Evolutionary conservation across 2,888 invertebrate genomes (phyloP).

Genomic region (Drosophila prostipennis): DNA sequence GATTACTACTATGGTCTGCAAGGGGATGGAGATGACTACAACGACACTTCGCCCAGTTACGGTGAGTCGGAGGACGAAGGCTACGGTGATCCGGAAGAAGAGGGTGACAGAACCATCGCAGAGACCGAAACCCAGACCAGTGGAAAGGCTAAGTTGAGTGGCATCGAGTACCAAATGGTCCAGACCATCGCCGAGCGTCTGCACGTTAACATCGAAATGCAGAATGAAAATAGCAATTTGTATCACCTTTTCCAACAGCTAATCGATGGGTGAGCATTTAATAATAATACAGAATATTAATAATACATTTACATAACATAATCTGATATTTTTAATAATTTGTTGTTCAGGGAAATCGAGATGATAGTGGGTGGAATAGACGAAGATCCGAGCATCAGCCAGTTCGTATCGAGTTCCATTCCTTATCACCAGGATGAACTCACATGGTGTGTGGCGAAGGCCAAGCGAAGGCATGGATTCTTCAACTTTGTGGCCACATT

Average conservation of each 20-base stretch:
- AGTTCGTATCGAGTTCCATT: slow-evolving; percentile 78
- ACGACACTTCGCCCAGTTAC: slow-evolving; percentile 36
- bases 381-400: slow-evolving; percentile 81
- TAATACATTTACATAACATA: neutral
- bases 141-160: slow-evolving; percentile 55
- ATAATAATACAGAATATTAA: neutral
- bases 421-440: slow-evolving; percentile 83
- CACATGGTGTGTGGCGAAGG: slow-evolving; percentile 83
- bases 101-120: neutral
- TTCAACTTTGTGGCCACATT: slow-evolving; percentile 80
- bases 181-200: slow-evolving; percentile 80
- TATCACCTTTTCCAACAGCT: slow-evolving; percentile 80
- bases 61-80: slow-evolving; percentile 28
- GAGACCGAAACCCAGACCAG: slow-evolving; percentile 3
- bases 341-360: slow-evolving; percentile 80
- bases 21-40: slow-evolving; percentile 6
- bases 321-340: too few relatives aligned
- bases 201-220: slow-evolving; percentile 76
- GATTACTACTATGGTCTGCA: slow-evolving; percentile 28
- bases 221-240: slow-evolving; percentile 74
- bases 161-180: slow-evolving; percentile 81
- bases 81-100: slow-evolving; percentile 16
- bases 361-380: slow-evolving; percentile 83
- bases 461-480: slow-evolving; percentile 72
- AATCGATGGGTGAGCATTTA: slow-evolving; percentile 74